Conservation (phyloP, 1,140 invertebrate genomes). For the Atta colombica region DNA sequence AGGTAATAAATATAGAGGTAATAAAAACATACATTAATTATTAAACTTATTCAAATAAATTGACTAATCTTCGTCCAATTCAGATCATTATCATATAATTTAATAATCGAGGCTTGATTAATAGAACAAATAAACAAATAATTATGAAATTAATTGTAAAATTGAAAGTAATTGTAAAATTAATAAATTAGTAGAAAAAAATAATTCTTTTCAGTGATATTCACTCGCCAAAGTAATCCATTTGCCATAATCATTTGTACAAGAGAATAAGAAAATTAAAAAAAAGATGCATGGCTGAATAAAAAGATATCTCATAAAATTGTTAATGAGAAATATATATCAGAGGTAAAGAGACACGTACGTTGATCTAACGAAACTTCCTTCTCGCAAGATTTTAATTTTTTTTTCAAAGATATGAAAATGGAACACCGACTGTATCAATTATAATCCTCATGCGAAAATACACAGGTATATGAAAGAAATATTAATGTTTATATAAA, state of each 20-base stretch:
- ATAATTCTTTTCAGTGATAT: neutral
- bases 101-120: neutral
- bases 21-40: neutral
- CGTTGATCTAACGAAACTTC: neutral
- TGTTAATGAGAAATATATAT: neutral
- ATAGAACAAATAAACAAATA: neutral
- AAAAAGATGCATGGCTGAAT: neutral
- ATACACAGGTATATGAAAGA: neutral
- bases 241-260: neutral
- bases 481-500: neutral
- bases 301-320: neutral
- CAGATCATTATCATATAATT: neutral
- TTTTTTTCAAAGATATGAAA: neutral
- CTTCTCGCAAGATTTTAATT: neutral
- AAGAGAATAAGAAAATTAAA: neutral
- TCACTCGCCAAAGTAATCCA: neutral
- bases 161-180: neutral
- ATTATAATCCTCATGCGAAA: neutral
- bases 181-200: neutral
- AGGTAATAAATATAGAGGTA: neutral
- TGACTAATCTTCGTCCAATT: neutral
- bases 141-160: neutral
- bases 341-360: neutral
- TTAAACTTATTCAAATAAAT: constrained; percentile 3
- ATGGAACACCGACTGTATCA: neutral